Evolutionary conservation across 2,888 invertebrate species (phyloP).

Genomic region (Lottia scabra): DNA sequence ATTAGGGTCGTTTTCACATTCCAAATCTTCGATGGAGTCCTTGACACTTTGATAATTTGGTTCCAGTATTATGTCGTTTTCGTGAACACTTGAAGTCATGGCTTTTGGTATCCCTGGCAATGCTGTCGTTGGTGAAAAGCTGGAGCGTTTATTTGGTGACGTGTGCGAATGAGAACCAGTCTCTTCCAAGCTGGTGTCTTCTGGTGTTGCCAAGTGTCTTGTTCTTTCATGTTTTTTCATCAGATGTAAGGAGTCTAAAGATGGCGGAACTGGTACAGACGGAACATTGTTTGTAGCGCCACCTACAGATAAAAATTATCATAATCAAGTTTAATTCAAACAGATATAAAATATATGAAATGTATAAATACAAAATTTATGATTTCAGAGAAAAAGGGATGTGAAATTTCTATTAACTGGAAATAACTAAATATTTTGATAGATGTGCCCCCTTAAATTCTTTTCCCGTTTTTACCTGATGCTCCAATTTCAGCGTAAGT

Average conservation of each 20-base stretch:
- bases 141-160: conserved; percentile 21
- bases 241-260: conserved; percentile 55
- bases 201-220: conserved; percentile 31
- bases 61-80: conserved; percentile 35
- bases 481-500: conserved; percentile 43
- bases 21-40: conserved; percentile 35
- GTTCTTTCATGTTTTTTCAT: conserved; percentile 52
- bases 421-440: no score
- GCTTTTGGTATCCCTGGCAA: conserved; percentile 16
- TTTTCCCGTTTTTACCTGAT: conserved; percentile 18
- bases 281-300: conserved; percentile 5
- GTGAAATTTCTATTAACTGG: no score
- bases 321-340: no score
- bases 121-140: conserved; percentile 25
- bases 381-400: no score
- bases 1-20: conserved; percentile 53
- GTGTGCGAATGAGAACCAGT: conserved; percentile 15
- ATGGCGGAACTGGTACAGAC: conserved; percentile 52
- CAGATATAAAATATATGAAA: background rate
- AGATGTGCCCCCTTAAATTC: no score
- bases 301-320: background rate
- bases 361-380: no score
- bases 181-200: conserved; percentile 27
- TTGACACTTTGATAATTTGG: conserved; percentile 49
- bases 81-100: conserved; percentile 6